Percentiles rank a stretch among this genome's conserved stretches.
Conservation (phyloP, 2,797 vertebrate species). For the Coracias cyanogaster region DNA sequence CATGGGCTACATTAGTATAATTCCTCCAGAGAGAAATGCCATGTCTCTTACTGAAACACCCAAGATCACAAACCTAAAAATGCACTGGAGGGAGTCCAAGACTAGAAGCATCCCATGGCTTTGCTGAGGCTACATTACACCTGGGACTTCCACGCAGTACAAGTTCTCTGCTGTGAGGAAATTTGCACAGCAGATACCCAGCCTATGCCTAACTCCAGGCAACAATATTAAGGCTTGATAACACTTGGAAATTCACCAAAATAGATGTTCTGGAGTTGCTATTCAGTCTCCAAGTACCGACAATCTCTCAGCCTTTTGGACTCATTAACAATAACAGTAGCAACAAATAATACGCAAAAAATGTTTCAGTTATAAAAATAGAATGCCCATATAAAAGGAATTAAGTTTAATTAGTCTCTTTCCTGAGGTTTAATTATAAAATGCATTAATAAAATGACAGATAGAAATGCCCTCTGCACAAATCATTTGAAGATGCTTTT, state of each 20-base stretch:
- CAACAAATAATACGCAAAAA: constrained; percentile 2
- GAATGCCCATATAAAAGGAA: constrained; percentile 13
- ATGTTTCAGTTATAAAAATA: constrained; percentile 24
- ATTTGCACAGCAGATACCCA: neutral
- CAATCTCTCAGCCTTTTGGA: neutral
- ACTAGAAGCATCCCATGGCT: neutral
- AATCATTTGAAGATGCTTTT: constrained; percentile 28
- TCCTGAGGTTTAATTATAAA: constrained; percentile 67
- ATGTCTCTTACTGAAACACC: neutral
- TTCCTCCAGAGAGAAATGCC: neutral
- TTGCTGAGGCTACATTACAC: neutral
- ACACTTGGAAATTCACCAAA: neutral
- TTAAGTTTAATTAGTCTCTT: constrained; percentile 51
- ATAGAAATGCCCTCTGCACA: constrained; percentile 22
- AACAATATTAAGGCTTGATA: neutral
- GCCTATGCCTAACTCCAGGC: neutral
- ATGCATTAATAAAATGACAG: constrained; percentile 54
- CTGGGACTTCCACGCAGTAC: neutral
- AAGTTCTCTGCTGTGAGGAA: neutral
- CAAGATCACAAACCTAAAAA: neutral
- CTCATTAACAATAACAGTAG: neutral
- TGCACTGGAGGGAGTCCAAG: neutral
- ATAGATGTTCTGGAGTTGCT: neutral
- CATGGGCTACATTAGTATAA: neutral
- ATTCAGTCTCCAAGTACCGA: neutral